phyloP scores from a whole-genome alignment of 1,140 invertebrate species.

The Saccostrea echinata region DNA sequence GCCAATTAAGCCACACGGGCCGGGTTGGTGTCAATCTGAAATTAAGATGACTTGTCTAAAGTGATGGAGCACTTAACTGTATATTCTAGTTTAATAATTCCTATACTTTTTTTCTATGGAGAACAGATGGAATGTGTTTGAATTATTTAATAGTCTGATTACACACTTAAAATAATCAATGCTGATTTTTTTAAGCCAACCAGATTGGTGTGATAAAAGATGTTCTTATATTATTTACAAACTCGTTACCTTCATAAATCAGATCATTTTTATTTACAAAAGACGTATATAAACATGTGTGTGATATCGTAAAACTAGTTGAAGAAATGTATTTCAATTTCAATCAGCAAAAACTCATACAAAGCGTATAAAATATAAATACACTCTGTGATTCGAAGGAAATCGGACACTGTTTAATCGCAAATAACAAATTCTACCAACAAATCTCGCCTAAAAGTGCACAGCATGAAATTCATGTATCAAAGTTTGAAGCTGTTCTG shows the following conservation, averaged over 20 bases:
- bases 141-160: background rate
- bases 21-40: too few species aligned
- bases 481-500: background rate
- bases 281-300: background rate
- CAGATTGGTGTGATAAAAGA: background rate
- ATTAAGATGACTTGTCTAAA: too few species aligned
- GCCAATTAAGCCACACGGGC: too few species aligned
- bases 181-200: background rate
- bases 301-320: background rate
- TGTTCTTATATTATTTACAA: background rate
- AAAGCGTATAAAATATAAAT: background rate
- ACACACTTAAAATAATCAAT: too few species aligned
- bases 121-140: background rate
- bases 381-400: constrained; percentile 2
- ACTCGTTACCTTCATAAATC: background rate
- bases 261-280: background rate
- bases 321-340: background rate
- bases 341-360: too few species aligned
- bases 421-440: background rate
- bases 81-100: too few species aligned
- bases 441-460: background rate
- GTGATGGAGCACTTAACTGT: too few species aligned
- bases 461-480: background rate
- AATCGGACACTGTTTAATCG: background rate
- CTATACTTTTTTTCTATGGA: background rate